phyloP scores from a whole-genome alignment of 2,888 invertebrate species.

The Zaprionus obscuricornis region DNA sequence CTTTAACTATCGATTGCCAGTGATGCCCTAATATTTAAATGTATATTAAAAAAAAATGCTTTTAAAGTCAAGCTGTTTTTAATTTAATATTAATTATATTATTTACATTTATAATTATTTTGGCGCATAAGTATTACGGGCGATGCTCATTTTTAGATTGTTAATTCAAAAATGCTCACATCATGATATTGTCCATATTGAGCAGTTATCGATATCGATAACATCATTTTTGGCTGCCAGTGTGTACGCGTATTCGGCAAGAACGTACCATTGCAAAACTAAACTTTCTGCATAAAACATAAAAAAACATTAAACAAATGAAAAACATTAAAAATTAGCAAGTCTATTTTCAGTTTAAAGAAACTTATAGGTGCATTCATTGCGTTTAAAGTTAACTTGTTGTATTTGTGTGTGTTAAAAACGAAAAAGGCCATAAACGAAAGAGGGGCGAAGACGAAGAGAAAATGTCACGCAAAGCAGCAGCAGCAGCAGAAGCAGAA shows the following conservation, averaged over 20 bases:
- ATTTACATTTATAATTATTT: neutral
- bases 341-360: slow-evolving; percentile 36
- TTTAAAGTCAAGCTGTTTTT: slow-evolving; percentile 3
- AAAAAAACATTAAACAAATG: slow-evolving; percentile 74
- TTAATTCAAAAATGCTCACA: slow-evolving; percentile 56
- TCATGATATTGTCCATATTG: slow-evolving; percentile 29
- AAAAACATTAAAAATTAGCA: slow-evolving; percentile 52
- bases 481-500: slow-evolving; percentile 59
- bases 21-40: slow-evolving; percentile 19
- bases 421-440: slow-evolving; percentile 42
- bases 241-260: slow-evolving; percentile 61
- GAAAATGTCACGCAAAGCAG: slow-evolving; percentile 79
- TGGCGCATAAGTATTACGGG: neutral
- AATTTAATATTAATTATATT: slow-evolving; percentile 1
- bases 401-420: slow-evolving; percentile 49
- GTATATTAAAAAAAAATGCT: neutral
- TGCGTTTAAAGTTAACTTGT: slow-evolving; percentile 20
- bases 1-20: slow-evolving; percentile 27
- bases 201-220: slow-evolving; percentile 55
- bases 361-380: slow-evolving; percentile 31
- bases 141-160: slow-evolving; percentile 7
- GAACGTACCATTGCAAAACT: slow-evolving; percentile 69
- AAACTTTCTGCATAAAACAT: slow-evolving; percentile 68
- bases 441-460: slow-evolving; percentile 70
- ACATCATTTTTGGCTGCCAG: slow-evolving; percentile 49